Base-by-base conservation (phyloP, 2,888 invertebrate species). In the Subacronicta megacephala region DNA sequence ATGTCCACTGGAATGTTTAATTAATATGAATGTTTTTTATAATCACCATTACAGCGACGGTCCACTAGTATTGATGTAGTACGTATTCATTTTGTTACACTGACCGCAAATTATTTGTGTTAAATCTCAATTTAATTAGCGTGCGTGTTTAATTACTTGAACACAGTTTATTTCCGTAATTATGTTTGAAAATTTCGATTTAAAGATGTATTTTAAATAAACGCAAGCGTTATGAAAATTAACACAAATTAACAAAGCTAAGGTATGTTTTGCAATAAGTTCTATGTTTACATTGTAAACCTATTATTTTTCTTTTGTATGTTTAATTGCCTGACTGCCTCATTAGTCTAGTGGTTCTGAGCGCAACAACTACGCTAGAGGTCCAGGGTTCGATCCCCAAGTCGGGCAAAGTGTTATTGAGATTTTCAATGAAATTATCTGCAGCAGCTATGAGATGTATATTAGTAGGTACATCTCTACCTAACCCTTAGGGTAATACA, bases 41-140 rank as follows among this genome's bases (percentile, higher is more conserved):
- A 64, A 62, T 62, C 52, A 31, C 23, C 51, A 51, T 63, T 65
- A 66, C 62, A 53, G 59, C 65, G 60, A 61, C 60, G 62, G 57
- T 49, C 46, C 52, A 51, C 63, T 44, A 61, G 52, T 49, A 43
- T n/a, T n/a, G n/a, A n/a, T 3, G 36, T 36, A 36, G 23, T 59
- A 49, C 13, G 60, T 61, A 70, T 80, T 76, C 74, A 80, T 81
- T 81, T 80, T 75, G 74, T 78, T 75, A 70, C 72, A 78, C 72
- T 58, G 50, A 73, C 84, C 81, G 75, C 83, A 81, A 80, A 83
- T 82, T 63, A 69, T 64, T 83, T 81, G 63, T 77, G 73, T 74
- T 75, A 78, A 81, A 81, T 82, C 81, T 81, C 79, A 79, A 80
- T 81, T 84, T 82, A 83, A 84, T 83, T 82, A 83, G 79, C 77